Percentiles rank a stretch among this genome's conserved stretches.
These are phyloP conservation scores for Phenganax marumi DNA, from an alignment of 92 coral and sea anemone genomes.

Conservation along the genomic window DNA sequence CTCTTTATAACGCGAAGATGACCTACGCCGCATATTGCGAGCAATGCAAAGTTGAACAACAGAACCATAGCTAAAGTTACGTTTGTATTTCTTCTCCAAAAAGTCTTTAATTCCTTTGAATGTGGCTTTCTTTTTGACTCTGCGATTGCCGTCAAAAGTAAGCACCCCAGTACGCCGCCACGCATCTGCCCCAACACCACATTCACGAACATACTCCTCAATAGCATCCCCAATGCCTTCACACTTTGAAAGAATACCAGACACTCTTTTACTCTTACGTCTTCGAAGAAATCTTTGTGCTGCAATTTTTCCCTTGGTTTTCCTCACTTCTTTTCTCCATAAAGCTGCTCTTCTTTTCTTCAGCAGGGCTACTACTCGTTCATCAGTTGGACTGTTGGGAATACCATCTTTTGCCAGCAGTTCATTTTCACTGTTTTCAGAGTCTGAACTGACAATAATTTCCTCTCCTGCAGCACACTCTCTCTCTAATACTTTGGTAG, in stretches of 20 bases:
- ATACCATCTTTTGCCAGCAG: slow-evolving; percentile 20
- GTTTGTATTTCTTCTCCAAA: slow-evolving; percentile 55
- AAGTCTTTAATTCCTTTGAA: slow-evolving; percentile 61
- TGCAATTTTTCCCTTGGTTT: slow-evolving; percentile 38
- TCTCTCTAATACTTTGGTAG: slow-evolving; percentile 28
- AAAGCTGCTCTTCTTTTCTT: slow-evolving; percentile 35
- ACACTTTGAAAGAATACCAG: slow-evolving; percentile 42
- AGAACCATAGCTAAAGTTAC: slow-evolving; percentile 51
- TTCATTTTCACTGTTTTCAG: slow-evolving; percentile 48
- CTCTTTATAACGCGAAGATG: slow-evolving; percentile 54
- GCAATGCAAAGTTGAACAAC: slow-evolving; percentile 72
- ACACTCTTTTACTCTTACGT: slow-evolving; percentile 47
- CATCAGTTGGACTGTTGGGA: slow-evolving; percentile 13
- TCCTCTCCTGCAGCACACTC: slow-evolving; percentile 30
- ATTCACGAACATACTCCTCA: slow-evolving; percentile 43
- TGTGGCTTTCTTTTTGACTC: slow-evolving; percentile 58
- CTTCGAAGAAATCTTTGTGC: slow-evolving; percentile 39
- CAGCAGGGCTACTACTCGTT: slow-evolving; percentile 28
- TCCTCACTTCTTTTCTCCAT: slow-evolving; percentile 33
- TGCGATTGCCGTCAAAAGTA: slow-evolving; percentile 65
- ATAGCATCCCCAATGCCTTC: slow-evolving; percentile 45
- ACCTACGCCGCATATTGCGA: slow-evolving; percentile 55
- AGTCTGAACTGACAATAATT: slow-evolving; percentile 44
- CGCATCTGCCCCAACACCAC: slow-evolving; percentile 62
- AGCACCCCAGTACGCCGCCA: slow-evolving; percentile 64